Base-by-base conservation (phyloP, 2,797 vertebrate genomes). In the Pantherophis vulpinus region DNA sequence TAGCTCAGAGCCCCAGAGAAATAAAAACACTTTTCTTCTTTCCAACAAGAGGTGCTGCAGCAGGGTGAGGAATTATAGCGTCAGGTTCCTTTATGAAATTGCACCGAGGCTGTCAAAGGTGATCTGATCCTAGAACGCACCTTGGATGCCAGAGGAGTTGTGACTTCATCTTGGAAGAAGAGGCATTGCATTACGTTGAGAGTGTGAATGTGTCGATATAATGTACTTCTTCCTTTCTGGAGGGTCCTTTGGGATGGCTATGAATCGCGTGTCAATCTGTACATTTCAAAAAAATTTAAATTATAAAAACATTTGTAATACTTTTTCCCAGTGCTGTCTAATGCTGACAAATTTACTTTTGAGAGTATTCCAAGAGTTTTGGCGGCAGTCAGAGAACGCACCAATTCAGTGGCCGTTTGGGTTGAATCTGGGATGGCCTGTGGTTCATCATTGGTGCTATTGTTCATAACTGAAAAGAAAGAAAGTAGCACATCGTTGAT, bases 231-330 rank as follows among this genome's bases (percentile, higher is more conserved):
- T 86, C 12, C n/a, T 20, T 14, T 11, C 42, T 42, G 27, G 47
- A n/a, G 37, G 51, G 42, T 32, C 25, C 11, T 1, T 9, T 9
- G 86, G 1, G 12, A 47, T 6, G 29, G 51, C 54, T 66, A 37
- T 83, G 83, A 90, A 55, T 86, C 5, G 37, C 2, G 1, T 90
- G 83, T 87, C 47, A 87, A 93, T 27, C 42, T 93, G 32, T 90
- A 90, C 20, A 93, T 42, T 87, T 60, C 61, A 54, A 90, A 13
- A 63, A 54, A n/a, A 20, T 5, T 32, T 90, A 86, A 87, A 70
- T 93, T 90, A 90, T 90, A 66, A 87, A 87, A 55, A 54, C 3
- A 20, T 87, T 93, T 93, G 54, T 74, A 90, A 70, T 87, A 87
- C 42, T 83, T 54, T 59, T 59, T 25, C 5, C 87, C 32, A 59